Percentiles rank a stretch among this genome's conserved stretches.
Conservation (phyloP, 2,888 invertebrate species). For the Brachyopa scutellaris region DNA sequence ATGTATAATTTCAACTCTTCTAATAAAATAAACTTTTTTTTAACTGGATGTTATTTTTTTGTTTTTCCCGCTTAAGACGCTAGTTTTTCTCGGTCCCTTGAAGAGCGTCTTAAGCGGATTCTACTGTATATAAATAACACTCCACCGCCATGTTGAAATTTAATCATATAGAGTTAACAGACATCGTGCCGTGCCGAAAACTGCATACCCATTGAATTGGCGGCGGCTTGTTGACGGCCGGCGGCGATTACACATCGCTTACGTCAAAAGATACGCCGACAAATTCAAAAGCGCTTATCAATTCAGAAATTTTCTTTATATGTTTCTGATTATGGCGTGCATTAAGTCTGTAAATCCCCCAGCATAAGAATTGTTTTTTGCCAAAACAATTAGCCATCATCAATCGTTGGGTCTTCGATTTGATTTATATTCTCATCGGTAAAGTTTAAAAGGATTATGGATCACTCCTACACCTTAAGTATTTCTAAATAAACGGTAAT, state of each 20-base stretch:
- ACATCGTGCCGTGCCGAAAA: neutral
- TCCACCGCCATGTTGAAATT: too few relatives aligned
- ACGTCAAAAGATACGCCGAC: neutral
- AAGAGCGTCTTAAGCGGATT: too few relatives aligned
- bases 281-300: neutral
- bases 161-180: too few relatives aligned
- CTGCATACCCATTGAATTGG: neutral
- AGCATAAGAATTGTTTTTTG: too few relatives aligned
- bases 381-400: conserved; percentile 20
- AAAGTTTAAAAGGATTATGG: conserved; percentile 45
- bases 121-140: too few relatives aligned
- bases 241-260: too few relatives aligned
- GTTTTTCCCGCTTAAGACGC: too few relatives aligned
- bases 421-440: conserved; percentile 56
- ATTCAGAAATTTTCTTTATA: neutral
- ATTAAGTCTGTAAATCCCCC: neutral
- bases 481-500: conserved; percentile 22
- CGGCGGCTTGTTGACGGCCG: too few relatives aligned
- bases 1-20: too few relatives aligned
- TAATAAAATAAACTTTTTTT: too few relatives aligned
- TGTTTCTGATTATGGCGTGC: neutral
- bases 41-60: too few relatives aligned
- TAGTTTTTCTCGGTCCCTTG: too few relatives aligned
- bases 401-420: conserved; percentile 40
- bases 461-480: conserved; percentile 17